Evolutionary conservation across 2,797 vertebrate genomes (phyloP), one percentile per base, ranked within the genome.

Genomic region (Potorous gilbertii): DNA sequence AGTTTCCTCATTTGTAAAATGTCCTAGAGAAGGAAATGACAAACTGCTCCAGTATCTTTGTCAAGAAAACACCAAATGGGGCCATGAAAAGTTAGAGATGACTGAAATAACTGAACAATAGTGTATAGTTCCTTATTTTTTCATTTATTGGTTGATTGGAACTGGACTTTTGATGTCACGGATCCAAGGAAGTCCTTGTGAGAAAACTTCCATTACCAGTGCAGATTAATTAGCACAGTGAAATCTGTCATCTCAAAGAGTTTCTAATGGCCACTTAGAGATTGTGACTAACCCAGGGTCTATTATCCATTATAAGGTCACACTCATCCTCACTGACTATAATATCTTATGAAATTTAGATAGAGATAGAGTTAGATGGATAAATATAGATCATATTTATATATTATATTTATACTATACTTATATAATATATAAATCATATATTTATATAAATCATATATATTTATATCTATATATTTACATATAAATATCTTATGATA

Each of bases 181-280:
- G 21, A 40, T 50, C 11, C 4, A 50, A 8, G 40, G 10, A 87
- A 87, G 21, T 87, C 74, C 8, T 87, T 24, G 21, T 50, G 9
- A 87, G 40, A n/a, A 46, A 40, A 46, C 0, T 46, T 24, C 21
- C 8, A 27, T 87, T 46, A 46, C 74, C 9, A 87, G 50, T 50
- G 40, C 40, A 81, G 2, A 87, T 87, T 87, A 87, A 87, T 87
- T 87, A 87, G 2, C 24, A 46, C 8, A 50, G 40, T 87, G 74
- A 50, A 87, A 50, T 29, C 46, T 46, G 46, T 50, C 9, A 2
- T 27, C 21, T 87, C 2, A 46, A 3, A 81, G 8, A 87, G 9
- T 46, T 27, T 21, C 40, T 1, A 0, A 5, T 21, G 13, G 21
- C 0, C 9, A 11, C 40, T 81, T 1, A 46, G 21, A 27, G 24